A percentile compares a stretch with the other conserved stretches of the same genome.
Conservation (phyloP, 1,140 invertebrate genomes). For the Bombus ignitus region DNA sequence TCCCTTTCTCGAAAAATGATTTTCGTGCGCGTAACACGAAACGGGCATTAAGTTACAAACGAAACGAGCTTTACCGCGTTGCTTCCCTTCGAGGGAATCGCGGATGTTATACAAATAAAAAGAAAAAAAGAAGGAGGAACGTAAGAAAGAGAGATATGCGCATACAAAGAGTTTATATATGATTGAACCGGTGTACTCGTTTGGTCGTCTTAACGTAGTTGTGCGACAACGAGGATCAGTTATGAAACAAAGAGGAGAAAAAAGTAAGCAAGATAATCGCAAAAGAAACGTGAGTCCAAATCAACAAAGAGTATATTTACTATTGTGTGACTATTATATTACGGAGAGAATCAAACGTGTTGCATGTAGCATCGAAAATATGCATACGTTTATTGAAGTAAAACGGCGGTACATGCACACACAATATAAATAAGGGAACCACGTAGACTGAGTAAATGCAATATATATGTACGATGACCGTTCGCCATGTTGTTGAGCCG, state of each 20-base stretch:
- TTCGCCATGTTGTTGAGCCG: conserved; percentile 80
- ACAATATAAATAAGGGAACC: conserved; percentile 76
- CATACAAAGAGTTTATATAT: conserved; percentile 63
- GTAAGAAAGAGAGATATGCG: conserved; percentile 31
- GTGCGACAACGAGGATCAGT: conserved; percentile 49
- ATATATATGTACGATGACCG: conserved; percentile 81
- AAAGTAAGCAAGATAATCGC: neutral
- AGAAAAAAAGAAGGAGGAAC: neutral
- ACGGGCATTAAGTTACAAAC: conserved; percentile 79
- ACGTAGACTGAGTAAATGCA: conserved; percentile 83
- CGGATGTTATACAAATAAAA: conserved; percentile 54
- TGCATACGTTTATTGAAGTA: conserved; percentile 33
- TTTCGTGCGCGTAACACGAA: conserved; percentile 45
- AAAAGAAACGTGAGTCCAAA: conserved; percentile 60
- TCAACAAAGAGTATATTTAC: conserved; percentile 68
- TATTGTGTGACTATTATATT: conserved; percentile 66
- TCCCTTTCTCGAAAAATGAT: conserved; percentile 26
- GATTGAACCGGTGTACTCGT: conserved; percentile 60
- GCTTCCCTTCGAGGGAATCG: conserved; percentile 47
- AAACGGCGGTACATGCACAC: conserved; percentile 51
- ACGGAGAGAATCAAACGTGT: conserved; percentile 66
- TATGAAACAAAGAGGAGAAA: conserved; percentile 1
- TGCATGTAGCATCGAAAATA: conserved; percentile 41
- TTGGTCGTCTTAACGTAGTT: conserved; percentile 54
- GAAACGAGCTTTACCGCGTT: conserved; percentile 77